A percentile compares a stretch with the other conserved stretches of the same genome.
Conservation (phyloP, 2,797 vertebrate genomes). For the Clarias platycephalus region DNA sequence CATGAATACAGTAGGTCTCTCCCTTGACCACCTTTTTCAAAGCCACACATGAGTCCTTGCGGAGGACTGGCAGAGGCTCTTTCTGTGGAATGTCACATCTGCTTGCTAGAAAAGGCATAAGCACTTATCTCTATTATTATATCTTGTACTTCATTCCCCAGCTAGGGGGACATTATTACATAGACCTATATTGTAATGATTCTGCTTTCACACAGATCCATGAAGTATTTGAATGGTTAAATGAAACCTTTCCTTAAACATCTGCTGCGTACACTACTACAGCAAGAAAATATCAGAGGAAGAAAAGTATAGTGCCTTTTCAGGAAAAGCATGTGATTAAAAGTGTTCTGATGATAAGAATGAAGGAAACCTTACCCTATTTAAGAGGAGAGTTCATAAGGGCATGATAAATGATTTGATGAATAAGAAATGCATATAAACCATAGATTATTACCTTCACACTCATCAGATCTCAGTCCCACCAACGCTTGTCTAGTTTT, state of each 20-base stretch:
- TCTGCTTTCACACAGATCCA: not conserved
- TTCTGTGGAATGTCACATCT: conserved; percentile 18
- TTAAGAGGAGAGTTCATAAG: not conserved
- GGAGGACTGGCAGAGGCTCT: not conserved
- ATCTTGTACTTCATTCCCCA: not conserved
- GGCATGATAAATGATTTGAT: not conserved
- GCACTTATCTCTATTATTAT: not conserved
- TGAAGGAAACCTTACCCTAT: not conserved
- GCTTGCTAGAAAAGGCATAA: not conserved
- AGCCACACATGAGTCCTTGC: not conserved
- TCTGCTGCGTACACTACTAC: not conserved
- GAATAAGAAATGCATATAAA: not conserved
- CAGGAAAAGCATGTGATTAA: not conserved
- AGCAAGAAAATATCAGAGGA: not conserved
- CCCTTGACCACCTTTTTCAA: not conserved
- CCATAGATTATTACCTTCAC: not conserved
- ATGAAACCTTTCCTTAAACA: not conserved
- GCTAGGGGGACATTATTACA: not conserved
- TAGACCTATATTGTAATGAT: not conserved
- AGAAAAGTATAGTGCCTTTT: not conserved
- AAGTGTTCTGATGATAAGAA: not conserved
- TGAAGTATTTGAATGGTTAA: not conserved
- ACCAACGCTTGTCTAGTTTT: not conserved
- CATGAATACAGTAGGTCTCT: not conserved
- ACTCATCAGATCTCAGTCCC: not conserved